Percentiles rank a stretch among this genome's conserved stretches.
Conservation (phyloP, 2,888 invertebrate genomes). For the Caenorhabditis becei region DNA sequence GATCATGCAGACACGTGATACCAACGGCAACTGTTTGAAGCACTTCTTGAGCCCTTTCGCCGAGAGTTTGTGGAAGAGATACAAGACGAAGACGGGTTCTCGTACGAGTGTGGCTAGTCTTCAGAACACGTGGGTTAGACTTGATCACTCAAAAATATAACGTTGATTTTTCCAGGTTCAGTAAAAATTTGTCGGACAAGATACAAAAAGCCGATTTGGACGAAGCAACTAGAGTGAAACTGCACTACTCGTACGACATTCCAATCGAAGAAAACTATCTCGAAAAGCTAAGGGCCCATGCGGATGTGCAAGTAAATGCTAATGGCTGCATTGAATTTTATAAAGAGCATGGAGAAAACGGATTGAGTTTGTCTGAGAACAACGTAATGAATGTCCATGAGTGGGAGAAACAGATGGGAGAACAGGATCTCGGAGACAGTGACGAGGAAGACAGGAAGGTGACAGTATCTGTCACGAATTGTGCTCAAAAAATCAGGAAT, state of each 20-base stretch:
- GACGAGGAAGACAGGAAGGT: background rate
- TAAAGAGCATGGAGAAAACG: background rate
- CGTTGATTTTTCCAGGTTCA: background rate
- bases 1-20: background rate
- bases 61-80: background rate
- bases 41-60: background rate
- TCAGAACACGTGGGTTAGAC: background rate
- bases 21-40: background rate
- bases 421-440: background rate
- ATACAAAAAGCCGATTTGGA: background rate
- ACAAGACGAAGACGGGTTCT: background rate
- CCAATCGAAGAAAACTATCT: background rate
- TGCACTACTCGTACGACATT: background rate
- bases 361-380: background rate
- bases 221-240: background rate
- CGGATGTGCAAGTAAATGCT: background rate
- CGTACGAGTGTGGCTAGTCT: background rate
- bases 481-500: background rate
- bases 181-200: background rate
- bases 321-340: background rate
- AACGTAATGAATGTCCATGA: background rate
- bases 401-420: background rate
- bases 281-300: background rate
- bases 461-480: background rate
- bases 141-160: background rate